Evolutionary conservation across 2,113 vertebrate species (phyloP).

Genomic region (Dendropsophus ebraccatus): DNA sequence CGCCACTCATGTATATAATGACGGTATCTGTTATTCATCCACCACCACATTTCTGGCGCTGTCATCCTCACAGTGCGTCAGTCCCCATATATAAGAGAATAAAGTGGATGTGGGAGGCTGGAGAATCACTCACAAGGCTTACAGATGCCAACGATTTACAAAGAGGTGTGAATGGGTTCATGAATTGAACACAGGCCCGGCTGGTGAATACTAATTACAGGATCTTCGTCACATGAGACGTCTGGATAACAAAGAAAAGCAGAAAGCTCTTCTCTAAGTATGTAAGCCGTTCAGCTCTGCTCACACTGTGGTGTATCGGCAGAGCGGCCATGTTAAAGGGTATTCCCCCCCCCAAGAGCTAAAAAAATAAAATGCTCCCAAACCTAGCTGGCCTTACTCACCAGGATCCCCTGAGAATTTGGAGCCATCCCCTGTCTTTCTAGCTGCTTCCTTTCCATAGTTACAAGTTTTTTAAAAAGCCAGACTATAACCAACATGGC

Average conservation of each 20-base stretch:
- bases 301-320: too few relatives aligned
- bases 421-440: too few relatives aligned
- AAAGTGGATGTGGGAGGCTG: not conserved
- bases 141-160: not conserved
- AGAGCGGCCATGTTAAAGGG: too few relatives aligned
- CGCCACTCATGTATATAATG: too few relatives aligned
- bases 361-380: too few relatives aligned
- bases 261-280: not conserved
- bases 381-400: too few relatives aligned
- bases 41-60: not conserved
- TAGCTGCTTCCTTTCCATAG: too few relatives aligned
- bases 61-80: not conserved
- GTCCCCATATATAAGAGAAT: not conserved
- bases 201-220: not conserved
- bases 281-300: not conserved
- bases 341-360: too few relatives aligned
- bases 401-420: too few relatives aligned
- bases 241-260: not conserved
- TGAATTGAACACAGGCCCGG: not conserved
- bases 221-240: not conserved
- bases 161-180: not conserved
- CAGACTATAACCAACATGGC: too few relatives aligned
- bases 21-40: too few relatives aligned
- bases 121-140: not conserved
- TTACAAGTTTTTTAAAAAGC: too few relatives aligned